These are phyloP conservation scores for Trachemys scripta DNA, from an alignment of 2,113 vertebrate genomes.

Conservation along the genomic window DNA sequence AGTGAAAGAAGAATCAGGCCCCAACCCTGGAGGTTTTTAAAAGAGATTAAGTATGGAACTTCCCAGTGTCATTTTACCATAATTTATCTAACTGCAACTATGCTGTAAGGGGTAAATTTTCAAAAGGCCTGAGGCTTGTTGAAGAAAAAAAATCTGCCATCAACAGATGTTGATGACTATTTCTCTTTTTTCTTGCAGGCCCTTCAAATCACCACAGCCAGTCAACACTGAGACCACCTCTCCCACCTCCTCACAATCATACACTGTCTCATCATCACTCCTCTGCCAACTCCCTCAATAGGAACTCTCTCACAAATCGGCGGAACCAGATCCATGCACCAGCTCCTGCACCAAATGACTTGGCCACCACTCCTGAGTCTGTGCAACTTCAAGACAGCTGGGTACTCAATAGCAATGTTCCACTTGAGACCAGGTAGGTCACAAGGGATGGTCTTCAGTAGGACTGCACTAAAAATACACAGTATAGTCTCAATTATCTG, in stretches of 20 bases:
- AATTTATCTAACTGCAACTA: background rate
- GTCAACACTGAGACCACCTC: slow-evolving; percentile 93
- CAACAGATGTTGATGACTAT: background rate
- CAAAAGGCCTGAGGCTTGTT: background rate
- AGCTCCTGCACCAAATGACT: slow-evolving; percentile 88
- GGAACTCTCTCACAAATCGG: slow-evolving; percentile 94
- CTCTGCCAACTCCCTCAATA: slow-evolving; percentile 98
- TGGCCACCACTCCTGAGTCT: slow-evolving; percentile 96
- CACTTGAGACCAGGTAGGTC: slow-evolving; percentile 94
- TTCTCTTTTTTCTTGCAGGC: slow-evolving; percentile 81
- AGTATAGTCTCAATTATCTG: accelerated
- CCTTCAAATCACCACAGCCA: slow-evolving; percentile 97
- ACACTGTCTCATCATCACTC: slow-evolving; percentile 94
- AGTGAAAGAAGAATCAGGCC: slow-evolving; percentile 16
- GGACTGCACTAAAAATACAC: accelerated
- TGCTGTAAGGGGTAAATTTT: background rate
- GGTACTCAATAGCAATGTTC: slow-evolving; percentile 99
- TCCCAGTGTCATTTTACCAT: background rate
- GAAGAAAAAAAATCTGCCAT: background rate
- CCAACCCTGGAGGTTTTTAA: background rate
- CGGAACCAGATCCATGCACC: slow-evolving; percentile 95
- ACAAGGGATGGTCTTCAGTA: background rate
- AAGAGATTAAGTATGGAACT: background rate
- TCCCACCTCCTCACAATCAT: slow-evolving; percentile 97
- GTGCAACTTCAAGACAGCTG: slow-evolving; percentile 99